Base-by-base conservation (phyloP, 2,888 invertebrate species). In the Aphidoletes aphidimyza region DNA sequence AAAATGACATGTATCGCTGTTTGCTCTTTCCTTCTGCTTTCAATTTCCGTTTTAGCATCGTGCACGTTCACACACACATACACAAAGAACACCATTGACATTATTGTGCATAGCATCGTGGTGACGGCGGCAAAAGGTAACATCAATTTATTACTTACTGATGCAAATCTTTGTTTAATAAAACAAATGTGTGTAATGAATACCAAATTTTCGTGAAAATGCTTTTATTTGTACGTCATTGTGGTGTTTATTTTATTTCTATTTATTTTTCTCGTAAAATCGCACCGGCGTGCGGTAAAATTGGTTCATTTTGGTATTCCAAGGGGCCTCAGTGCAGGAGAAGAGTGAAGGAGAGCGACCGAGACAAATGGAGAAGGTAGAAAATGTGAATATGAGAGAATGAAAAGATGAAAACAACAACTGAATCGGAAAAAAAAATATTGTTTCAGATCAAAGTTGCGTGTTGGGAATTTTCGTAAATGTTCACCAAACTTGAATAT, bases 121-220 rank as follows among this genome's bases (percentile, higher is more conserved):
- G n/a, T n/a, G n/a, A n/a, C 14, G 42, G 14, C 8, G 14, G 42
- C 6, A 42, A 14, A 69, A 69, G 69, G 69, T 69, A n/a, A 69
- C 69, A 14, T 69, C 69, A 69, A 69, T 26, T 69, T 69, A 69
- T 69, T 30, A 69, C 69, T 69, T 69, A 69, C 69, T 69, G 69
- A 69, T 69, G 69, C 69, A 69, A 69, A 69, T 69, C 69, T 69
- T 69, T 69, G 69, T 69, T 69, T 69, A 69, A 69, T 69, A 69
- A 69, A 69, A 69, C 69, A 69, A 69, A 69, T 69, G 30, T 69
- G 69, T 34, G 69, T 69, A 69, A 69, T 69, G 69, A 69, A 69
- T 69, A 30, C 9, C 69, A 26, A 69, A 69, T 69, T n/a, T 69
- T 69, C 17, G 69, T 54, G 69, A 34, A 69, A 69, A 69, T 69